Evolutionary conservation across 2,797 vertebrate species (phyloP), one percentile per base, ranked within the genome.

Genomic region (Propithecus perrieri): DNA sequence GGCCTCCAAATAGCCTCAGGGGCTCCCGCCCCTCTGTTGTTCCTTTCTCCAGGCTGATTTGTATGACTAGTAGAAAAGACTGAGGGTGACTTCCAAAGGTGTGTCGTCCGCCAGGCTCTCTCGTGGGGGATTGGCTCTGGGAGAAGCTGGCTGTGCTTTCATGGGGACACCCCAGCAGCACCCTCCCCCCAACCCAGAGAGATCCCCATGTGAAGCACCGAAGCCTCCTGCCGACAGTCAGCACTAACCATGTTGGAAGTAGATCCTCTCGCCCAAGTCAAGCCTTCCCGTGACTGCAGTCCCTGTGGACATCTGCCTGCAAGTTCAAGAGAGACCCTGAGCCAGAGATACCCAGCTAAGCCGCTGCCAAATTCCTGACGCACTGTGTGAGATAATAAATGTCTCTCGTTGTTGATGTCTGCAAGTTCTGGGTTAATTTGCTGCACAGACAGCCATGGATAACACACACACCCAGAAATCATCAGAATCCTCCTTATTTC

Each of bases 121-220:
- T 59, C n/a, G 0, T 0, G 17, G 35, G 6, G 7, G 7, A 35
- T n/a, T 46, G 43, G 11, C 26, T 74, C 26, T 22, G 46, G 72
- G 35, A 71, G 59, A 69, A 61, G 61, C 15, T 6, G 9, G 65
- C 12, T 20, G 7, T 14, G 2, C 2, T 26, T 33, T 41, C 2
- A 4, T 4, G 13, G 50, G 48, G 87, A 75, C 17, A 9, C 5
- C 24, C n/a, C 9, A 3, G n/a, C 7, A 63, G 53, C 35, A 11
- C 7, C 59, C 13, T 69, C 15, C 35, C 4, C 22, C 38, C 18
- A 7, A 9, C n/a, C 11, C 46, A 46, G 61, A 41, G 69, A 46
- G 24, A 11, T 5, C 26, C 13, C 5, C 10, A 1, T 0, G 2
- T 12, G 30, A 79, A 78, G 80, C 24, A 28, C 17, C 0, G 28